These are phyloP conservation scores for Drosophila baimaii DNA, from an alignment of 1,140 invertebrate species.

Conservation along the genomic window DNA sequence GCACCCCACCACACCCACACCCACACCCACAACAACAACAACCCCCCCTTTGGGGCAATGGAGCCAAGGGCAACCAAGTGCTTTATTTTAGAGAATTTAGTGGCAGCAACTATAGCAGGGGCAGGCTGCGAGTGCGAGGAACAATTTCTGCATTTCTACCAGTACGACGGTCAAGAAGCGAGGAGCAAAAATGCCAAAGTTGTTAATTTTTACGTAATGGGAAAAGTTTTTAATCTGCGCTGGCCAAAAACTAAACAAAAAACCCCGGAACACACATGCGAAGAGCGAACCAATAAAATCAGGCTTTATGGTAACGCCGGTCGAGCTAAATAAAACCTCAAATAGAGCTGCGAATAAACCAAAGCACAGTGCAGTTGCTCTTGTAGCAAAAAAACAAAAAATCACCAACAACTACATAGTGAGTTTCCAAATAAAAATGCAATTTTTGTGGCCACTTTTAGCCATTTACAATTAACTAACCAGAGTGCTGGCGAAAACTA, in stretches of 20 bases:
- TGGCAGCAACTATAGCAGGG: constrained; percentile 30
- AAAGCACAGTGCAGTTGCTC: constrained; percentile 57
- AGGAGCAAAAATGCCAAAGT: constrained; percentile 51
- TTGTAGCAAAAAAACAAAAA: constrained; percentile 42
- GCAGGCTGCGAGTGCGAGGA: constrained; percentile 43
- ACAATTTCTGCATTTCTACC: constrained; percentile 52
- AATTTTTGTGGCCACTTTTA: constrained; percentile 37
- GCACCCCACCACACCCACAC: too few relatives aligned
- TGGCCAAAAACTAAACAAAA: constrained; percentile 36
- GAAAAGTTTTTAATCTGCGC: constrained; percentile 78
- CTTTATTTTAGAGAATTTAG: constrained; percentile 70
- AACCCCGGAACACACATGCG: constrained; percentile 24
- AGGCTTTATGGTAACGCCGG: constrained; percentile 66
- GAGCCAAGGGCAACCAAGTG: constrained; percentile 40
- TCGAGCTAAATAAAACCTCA: constrained; percentile 45
- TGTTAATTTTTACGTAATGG: constrained; percentile 80
- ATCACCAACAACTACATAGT: too few relatives aligned
- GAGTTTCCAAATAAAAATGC: constrained; percentile 4
- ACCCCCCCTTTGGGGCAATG: constrained; percentile 10
- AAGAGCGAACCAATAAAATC: constrained; percentile 68
- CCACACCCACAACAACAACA: neutral
- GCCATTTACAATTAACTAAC: constrained; percentile 60
- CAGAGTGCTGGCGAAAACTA: constrained; percentile 42
- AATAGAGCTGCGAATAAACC: constrained; percentile 55
- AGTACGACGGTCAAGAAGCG: constrained; percentile 34